Percentiles rank a stretch among this genome's conserved stretches.
Evolutionary conservation across 2,113 vertebrate species (phyloP).

Genomic region (Silurus glanis): DNA sequence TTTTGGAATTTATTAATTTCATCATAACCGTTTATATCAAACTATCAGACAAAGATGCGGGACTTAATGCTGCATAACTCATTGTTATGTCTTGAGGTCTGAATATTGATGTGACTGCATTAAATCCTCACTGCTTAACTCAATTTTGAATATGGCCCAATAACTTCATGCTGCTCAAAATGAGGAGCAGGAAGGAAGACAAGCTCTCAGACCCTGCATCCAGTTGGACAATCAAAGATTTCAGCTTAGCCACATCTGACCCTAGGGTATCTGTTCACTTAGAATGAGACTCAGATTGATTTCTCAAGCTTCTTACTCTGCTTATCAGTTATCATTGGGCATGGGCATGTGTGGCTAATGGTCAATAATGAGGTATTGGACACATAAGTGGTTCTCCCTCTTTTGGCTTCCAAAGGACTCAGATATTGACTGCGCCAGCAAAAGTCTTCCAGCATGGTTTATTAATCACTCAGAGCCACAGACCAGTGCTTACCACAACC

Average conservation of each 20-base stretch:
- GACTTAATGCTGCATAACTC: not conserved
- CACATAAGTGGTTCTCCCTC: not conserved
- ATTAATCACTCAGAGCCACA: not conserved
- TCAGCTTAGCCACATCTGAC: not conserved
- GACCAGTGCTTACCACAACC: too few species aligned
- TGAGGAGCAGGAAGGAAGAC: not conserved
- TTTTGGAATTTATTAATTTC: not conserved
- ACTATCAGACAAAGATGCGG: not conserved
- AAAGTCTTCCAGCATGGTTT: not conserved
- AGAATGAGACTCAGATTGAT: not conserved
- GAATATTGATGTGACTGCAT: not conserved
- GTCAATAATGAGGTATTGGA: not conserved
- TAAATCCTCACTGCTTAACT: not conserved
- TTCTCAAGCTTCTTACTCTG: not conserved
- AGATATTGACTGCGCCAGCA: not conserved
- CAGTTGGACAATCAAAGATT: not conserved
- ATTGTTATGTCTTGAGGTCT: not conserved
- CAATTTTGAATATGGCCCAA: not conserved
- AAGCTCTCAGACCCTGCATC: not conserved
- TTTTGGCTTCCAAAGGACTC: not conserved
- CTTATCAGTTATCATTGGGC: not conserved
- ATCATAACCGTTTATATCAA: not conserved
- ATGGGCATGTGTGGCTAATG: not conserved
- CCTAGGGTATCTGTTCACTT: not conserved
- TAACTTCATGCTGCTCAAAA: not conserved